Evolutionary conservation across 2,113 vertebrate species (phyloP).

Genomic region (Alouatta palliata): DNA sequence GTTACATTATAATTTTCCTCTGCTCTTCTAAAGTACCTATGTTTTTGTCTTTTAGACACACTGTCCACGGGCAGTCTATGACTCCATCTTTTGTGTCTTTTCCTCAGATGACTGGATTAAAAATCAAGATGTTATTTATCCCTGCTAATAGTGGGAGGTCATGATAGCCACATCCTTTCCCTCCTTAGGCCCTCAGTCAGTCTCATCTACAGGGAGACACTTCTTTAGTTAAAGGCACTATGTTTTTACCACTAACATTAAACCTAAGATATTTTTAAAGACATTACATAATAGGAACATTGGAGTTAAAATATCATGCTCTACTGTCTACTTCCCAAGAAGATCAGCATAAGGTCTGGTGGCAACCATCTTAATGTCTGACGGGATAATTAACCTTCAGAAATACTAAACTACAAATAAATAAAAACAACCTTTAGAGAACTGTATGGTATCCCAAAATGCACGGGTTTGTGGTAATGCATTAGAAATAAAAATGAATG

Average conservation of each 20-base stretch:
- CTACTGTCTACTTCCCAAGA: not conserved
- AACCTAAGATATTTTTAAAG: not conserved
- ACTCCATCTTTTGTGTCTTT: not conserved
- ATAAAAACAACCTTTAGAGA: not conserved
- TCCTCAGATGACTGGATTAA: not conserved
- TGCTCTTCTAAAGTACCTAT: not conserved
- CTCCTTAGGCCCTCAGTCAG: not conserved
- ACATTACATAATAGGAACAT: not conserved
- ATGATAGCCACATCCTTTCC: not conserved
- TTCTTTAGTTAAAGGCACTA: not conserved
- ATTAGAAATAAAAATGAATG: slow-evolving; percentile 1
- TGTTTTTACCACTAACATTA: not conserved
- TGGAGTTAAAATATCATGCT: not conserved
- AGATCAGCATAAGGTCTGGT: not conserved
- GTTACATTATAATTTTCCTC: not conserved
- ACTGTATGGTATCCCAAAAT: not conserved
- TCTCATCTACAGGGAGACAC: not conserved
- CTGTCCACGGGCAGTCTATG: not conserved
- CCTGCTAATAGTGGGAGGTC: not conserved
- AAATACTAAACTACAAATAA: not conserved
- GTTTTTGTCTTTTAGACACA: not conserved
- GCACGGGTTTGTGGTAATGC: not conserved
- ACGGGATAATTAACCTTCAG: not conserved
- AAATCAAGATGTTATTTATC: not conserved
- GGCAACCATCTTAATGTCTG: not conserved